Evolutionary conservation across 2,797 vertebrate genomes (phyloP), one percentile per base, ranked within the genome.

Genomic region (Lithobates pipiens): DNA sequence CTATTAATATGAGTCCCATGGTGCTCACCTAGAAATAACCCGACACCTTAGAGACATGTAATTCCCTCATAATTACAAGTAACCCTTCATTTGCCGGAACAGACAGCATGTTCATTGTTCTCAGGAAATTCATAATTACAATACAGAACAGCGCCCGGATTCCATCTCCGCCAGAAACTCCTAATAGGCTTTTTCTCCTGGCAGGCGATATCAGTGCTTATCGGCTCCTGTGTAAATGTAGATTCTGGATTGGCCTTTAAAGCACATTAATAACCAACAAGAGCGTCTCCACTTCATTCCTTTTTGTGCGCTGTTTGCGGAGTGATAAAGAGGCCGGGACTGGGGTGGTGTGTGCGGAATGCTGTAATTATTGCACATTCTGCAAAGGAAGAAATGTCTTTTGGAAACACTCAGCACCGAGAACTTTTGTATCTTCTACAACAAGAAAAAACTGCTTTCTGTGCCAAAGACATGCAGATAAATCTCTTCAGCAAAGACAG

Each of bases 261-360:
- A 69, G 71, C 29, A 57, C 84, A 80, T 85, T 85, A 85, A 85
- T 85, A 80, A 74, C 72, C 23, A 76, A 80, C 77, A 81, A 80
- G 71, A 75, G 42, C 44, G 46, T 75, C 75, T 69, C 54, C 44
- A 32, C 10, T 77, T 29, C 21, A 32, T 72, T 80, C 71, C 75
- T 9, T 75, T 77, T 54, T 18, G 42, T 36, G 63, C 23, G 68
- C 54, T 85, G 77, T 80, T 80, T 85, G 84, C 57, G 29, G 68
- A 34, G 69, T 80, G 70, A 85, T 85, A 80, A 77, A 80, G 54
- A 54, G 70, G 61, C 68, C 18, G 34, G 50, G 36, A 29, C 44
- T 23, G 50, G 50, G 50, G n/a, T 1, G 32, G 32, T 71, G 32
- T 71, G 69, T 32, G 69, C 16, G 16, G 69, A 36, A 71, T 23